These are phyloP conservation scores for Sminthopsis crassicaudata DNA, from an alignment of 2,113 vertebrate species.

Conservation along the genomic window DNA sequence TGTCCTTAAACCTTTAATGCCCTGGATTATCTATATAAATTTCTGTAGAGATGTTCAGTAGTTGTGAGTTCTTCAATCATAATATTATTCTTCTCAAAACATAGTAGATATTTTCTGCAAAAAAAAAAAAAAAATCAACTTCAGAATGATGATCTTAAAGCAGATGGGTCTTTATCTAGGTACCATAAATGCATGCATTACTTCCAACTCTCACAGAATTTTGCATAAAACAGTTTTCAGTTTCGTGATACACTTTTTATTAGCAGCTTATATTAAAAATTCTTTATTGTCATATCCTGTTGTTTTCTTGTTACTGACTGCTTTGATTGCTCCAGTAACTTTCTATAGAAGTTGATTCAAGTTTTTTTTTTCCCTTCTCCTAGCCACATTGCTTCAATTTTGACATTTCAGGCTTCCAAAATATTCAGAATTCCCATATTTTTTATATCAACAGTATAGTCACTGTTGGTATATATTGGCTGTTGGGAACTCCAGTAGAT, in stretches of 20 bases:
- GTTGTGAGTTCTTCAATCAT: background rate
- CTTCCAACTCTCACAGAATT: slow-evolving; percentile 1
- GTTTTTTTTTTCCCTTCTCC: slow-evolving; percentile 2
- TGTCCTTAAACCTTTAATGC: background rate
- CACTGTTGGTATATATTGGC: background rate
- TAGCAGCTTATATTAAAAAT: background rate
- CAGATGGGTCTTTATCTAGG: background rate
- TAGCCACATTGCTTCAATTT: background rate
- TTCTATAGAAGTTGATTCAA: slow-evolving; percentile 32
- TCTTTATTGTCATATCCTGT: slow-evolving; percentile 1
- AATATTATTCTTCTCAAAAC: background rate
- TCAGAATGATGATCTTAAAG: background rate
- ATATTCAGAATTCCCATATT: background rate
- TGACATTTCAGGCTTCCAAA: background rate
- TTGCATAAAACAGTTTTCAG: background rate
- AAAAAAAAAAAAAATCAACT: background rate
- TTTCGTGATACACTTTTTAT: slow-evolving; percentile 4
- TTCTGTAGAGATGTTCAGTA: background rate
- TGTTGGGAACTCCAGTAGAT: background rate
- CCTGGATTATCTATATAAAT: background rate
- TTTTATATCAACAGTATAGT: background rate
- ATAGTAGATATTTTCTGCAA: background rate
- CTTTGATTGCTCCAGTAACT: slow-evolving; percentile 39
- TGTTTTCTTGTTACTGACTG: slow-evolving; percentile 23
- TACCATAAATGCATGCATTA: slow-evolving; percentile 15